These are phyloP conservation scores for Acrocyrtus sp. DNA, from an alignment of 2,888 invertebrate species.

Conservation along the genomic window DNA sequence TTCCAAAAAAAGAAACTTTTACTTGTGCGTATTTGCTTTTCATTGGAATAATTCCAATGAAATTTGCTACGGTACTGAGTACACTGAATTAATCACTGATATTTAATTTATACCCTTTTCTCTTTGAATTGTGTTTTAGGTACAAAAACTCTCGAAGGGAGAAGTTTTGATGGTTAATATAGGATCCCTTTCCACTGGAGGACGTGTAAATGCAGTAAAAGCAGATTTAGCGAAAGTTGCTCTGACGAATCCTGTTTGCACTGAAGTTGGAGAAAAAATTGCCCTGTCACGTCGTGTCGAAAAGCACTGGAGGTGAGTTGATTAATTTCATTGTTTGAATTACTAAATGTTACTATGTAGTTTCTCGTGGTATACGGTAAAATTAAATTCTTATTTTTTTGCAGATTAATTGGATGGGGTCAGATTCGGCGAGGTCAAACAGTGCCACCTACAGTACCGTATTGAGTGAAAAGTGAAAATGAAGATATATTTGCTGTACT, in stretches of 20 bases:
- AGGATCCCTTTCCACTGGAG: constrained; percentile 98
- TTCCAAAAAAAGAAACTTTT: not conserved
- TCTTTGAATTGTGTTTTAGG: constrained; percentile 67
- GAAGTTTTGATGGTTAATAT: constrained; percentile 98
- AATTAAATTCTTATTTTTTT: constrained; percentile 64
- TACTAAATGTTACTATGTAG: not conserved
- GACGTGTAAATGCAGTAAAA: constrained; percentile 92
- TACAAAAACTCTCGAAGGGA: constrained; percentile 88
- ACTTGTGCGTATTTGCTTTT: not conserved
- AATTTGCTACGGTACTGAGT: too few relatives aligned
- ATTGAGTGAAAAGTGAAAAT: too few relatives aligned
- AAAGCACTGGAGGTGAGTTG: constrained; percentile 94
- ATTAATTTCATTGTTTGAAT: not conserved
- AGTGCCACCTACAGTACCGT: constrained; percentile 88
- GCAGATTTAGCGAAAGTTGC: constrained; percentile 98
- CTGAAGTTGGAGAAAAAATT: constrained; percentile 98
- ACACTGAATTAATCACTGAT: too few relatives aligned
- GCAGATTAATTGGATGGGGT: constrained; percentile 98
- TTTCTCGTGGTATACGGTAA: not conserved
- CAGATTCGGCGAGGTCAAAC: constrained; percentile 98
- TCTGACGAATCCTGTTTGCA: constrained; percentile 97
- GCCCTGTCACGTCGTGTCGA: constrained; percentile 98
- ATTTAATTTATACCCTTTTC: not conserved
- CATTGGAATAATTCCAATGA: not conserved
- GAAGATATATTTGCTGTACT: too few relatives aligned